Evolutionary conservation across 2,113 vertebrate genomes (phyloP).

Genomic region (Gadus macrocephalus): DNA sequence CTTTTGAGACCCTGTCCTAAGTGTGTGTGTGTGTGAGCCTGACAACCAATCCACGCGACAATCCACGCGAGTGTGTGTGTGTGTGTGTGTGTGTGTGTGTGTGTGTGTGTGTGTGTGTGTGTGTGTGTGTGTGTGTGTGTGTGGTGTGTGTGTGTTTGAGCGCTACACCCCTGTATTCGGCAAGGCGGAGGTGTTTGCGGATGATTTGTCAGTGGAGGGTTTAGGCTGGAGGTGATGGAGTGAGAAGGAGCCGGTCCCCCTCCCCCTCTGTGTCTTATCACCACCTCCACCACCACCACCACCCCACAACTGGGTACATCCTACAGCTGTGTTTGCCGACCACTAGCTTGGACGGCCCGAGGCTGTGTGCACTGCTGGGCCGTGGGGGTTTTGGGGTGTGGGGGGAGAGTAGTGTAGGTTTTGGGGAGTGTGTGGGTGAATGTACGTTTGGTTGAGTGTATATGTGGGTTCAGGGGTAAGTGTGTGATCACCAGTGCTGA

Average conservation of each 20-base stretch:
- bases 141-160: conserved; percentile 1
- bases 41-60: conserved; percentile 45
- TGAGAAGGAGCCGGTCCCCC: background rate
- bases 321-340: conserved; percentile 53
- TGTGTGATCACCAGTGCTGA: conserved; percentile 44
- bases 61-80: conserved; percentile 27
- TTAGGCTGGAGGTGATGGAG: background rate
- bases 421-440: background rate
- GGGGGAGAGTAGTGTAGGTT: background rate
- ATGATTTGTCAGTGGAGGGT: background rate
- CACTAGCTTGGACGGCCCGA: conserved; percentile 10
- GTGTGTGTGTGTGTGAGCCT: conserved; percentile 12
- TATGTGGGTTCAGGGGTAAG: conserved; percentile 21
- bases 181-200: background rate
- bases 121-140: background rate
- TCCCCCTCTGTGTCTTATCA: too few species aligned
- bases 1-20: too few species aligned
- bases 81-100: too few species aligned
- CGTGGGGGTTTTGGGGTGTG: background rate
- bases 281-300: background rate
- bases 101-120: too few species aligned
- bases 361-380: too few species aligned
- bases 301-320: conserved; percentile 39
- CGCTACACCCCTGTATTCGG: background rate
- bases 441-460: conserved; percentile 13